Evolutionary conservation across 2,888 invertebrate genomes (phyloP).

Genomic region (Drosophila fungiperda): DNA sequence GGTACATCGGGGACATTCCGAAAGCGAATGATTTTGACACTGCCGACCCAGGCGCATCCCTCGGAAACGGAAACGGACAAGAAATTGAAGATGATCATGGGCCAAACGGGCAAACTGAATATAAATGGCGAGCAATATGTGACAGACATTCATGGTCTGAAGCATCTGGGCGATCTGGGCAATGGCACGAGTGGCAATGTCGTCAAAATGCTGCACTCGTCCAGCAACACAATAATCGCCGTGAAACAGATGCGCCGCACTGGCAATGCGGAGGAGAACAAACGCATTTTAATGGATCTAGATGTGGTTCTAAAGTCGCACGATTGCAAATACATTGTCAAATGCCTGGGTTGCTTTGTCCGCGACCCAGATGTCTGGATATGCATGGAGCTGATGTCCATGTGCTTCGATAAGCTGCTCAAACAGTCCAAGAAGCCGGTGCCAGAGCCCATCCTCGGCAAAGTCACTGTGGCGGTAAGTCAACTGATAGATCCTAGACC

Average conservation of each 20-base stretch:
- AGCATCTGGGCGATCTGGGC: slow-evolving; percentile 94
- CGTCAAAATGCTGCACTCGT: slow-evolving; percentile 96
- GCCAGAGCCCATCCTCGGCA: slow-evolving; percentile 97
- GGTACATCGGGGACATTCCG: slow-evolving; percentile 87
- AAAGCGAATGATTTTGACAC: slow-evolving; percentile 87
- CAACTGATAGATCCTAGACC: background rate
- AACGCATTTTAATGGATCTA: slow-evolving; percentile 99
- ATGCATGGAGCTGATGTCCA: slow-evolving; percentile 99
- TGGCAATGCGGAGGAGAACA: slow-evolving; percentile 98
- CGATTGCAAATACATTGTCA: slow-evolving; percentile 98
- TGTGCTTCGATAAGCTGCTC: slow-evolving; percentile 98
- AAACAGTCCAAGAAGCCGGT: slow-evolving; percentile 94
- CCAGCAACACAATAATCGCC: slow-evolving; percentile 94
- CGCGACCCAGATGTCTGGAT: slow-evolving; percentile 99
- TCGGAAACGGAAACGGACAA: slow-evolving; percentile 92
- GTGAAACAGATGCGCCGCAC: slow-evolving; percentile 99
- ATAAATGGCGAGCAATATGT: slow-evolving; percentile 92
- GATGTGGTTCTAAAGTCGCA: slow-evolving; percentile 99
- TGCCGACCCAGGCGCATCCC: slow-evolving; percentile 86
- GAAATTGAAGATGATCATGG: slow-evolving; percentile 96
- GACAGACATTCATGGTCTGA: slow-evolving; percentile 93
- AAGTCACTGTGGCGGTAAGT: slow-evolving; percentile 97
- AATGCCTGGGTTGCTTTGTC: slow-evolving; percentile 98
- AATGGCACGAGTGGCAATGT: slow-evolving; percentile 99
- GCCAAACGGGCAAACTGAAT: slow-evolving; percentile 95